Base-by-base conservation (phyloP, 2,113 vertebrate species). In the Lamprotornis superbus region DNA sequence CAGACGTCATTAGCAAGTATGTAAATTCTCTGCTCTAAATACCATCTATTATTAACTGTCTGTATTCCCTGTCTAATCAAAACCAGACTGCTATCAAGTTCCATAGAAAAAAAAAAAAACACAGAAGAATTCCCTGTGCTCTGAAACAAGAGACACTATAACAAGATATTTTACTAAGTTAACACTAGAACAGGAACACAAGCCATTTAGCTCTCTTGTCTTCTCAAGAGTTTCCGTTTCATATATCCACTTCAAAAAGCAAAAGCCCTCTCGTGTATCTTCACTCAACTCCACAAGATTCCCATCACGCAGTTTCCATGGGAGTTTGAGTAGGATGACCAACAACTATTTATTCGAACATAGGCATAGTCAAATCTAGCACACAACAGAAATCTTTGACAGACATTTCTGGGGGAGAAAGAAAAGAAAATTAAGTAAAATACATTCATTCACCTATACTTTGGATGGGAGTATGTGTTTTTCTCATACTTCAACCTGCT, bases 31-130 rank as follows among this genome's bases (percentile, higher is more conserved):
- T 79, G 70, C 83, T 95, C 75, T 93, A 95, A 95, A 94, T 89
- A 92, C 78, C 75, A 93, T 94, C 76, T 90, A 95, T 96, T 96
- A 97, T 95, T 94, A 95, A 96, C 89, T 85, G 77, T 37, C 77
- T 94, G 60, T 92, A 92, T 76, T 93, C 59, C 73, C 82, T 80
- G 90, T 83, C 89, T 96, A 95, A 95, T 97, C 87, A 97, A 94
- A 97, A 95, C 93, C 74, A 64, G 95, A 86, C 70, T 65, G 40
- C 47, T 87, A 59, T 96, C 89, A 95, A 85, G 76, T 95, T 97
- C 67, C 79, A 83, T 5, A 92, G 79, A 40, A 82, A 84, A 95
- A 77, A 78, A 95, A 77, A 96, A 82, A 71, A 30, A 14, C 53
- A 85, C 52, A 90, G 74, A 93, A 96, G 87, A 91, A 95, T 94